Evolutionary conservation across 2,888 invertebrate species (phyloP).

Genomic region (Pterobdella sp.): DNA sequence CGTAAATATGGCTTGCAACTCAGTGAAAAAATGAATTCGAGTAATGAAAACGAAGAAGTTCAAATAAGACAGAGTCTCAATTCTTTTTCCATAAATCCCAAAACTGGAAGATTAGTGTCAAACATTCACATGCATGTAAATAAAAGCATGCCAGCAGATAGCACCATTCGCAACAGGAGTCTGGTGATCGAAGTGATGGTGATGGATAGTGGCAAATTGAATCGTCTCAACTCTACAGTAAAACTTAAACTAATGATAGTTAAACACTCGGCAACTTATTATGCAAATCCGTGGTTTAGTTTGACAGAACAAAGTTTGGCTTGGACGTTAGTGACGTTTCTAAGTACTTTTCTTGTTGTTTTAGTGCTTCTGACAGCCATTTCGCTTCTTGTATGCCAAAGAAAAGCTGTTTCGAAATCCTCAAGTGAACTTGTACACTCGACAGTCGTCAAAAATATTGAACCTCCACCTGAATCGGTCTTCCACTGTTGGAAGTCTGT

Average conservation of each 20-base stretch:
- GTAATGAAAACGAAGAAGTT: neutral
- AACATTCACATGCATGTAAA: conserved; percentile 31
- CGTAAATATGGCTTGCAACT: too few species aligned
- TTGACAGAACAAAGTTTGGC: conserved; percentile 13
- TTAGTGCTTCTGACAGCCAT: conserved; percentile 29
- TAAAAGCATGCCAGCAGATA: neutral
- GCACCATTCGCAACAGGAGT: conserved; percentile 16
- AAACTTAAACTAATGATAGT: conserved; percentile 31
- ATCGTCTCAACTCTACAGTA: conserved; percentile 22
- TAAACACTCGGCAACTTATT: neutral
- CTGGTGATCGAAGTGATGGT: conserved; percentile 32
- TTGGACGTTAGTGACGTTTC: conserved; percentile 26
- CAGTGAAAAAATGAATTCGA: neutral
- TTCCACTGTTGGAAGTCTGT: too few species aligned
- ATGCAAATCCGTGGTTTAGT: neutral
- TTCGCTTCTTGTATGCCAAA: conserved; percentile 14
- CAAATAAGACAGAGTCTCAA: conserved; percentile 20
- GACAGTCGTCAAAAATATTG: too few species aligned
- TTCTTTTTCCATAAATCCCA: conserved; percentile 34
- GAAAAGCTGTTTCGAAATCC: neutral
- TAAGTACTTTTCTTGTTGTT: conserved; percentile 22
- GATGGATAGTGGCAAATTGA: conserved; percentile 28
- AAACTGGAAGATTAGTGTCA: conserved; percentile 31
- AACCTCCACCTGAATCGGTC: too few species aligned
- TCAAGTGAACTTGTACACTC: too few species aligned